These are phyloP conservation scores for Leistus spinibarbis DNA, from an alignment of 2,888 invertebrate species.

Conservation along the genomic window DNA sequence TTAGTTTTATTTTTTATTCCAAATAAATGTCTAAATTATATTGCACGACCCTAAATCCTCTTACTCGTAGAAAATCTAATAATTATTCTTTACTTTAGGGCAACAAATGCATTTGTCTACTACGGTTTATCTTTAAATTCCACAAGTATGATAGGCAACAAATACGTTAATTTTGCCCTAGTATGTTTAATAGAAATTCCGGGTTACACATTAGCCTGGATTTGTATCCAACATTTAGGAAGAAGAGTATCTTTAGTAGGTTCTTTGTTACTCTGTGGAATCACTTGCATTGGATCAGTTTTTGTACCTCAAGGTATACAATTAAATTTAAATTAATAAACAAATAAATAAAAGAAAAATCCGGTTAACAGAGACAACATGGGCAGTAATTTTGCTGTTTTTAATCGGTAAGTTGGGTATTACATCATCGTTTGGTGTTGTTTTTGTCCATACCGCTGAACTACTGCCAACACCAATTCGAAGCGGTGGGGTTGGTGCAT, in stretches of 20 bases:
- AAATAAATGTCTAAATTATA: too few species aligned
- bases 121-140: conserved; percentile 72
- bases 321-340: conserved; percentile 30
- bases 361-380: conserved; percentile 55
- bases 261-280: conserved; percentile 60
- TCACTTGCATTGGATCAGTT: conserved; percentile 63
- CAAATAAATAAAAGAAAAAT: not conserved
- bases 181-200: conserved; percentile 67
- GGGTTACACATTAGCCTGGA: conserved; percentile 62
- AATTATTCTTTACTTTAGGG: conserved; percentile 57
- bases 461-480: conserved; percentile 62
- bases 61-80: too few species aligned
- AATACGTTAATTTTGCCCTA: conserved; percentile 70
- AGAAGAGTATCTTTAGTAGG: conserved; percentile 60
- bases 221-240: conserved; percentile 61
- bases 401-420: conserved; percentile 68
- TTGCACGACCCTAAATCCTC: too few species aligned
- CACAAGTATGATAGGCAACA: conserved; percentile 69
- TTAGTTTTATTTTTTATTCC: too few species aligned
- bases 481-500: conserved; percentile 65
- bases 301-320: conserved; percentile 58
- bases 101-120: conserved; percentile 70
- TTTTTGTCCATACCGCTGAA: conserved; percentile 68
- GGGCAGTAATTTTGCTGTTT: conserved; percentile 63
- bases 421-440: conserved; percentile 67